A percentile compares a stretch with the other conserved stretches of the same genome.
Evolutionary conservation across 2,888 invertebrate species (phyloP).

Genomic region (Anoplius nigerrimus): DNA sequence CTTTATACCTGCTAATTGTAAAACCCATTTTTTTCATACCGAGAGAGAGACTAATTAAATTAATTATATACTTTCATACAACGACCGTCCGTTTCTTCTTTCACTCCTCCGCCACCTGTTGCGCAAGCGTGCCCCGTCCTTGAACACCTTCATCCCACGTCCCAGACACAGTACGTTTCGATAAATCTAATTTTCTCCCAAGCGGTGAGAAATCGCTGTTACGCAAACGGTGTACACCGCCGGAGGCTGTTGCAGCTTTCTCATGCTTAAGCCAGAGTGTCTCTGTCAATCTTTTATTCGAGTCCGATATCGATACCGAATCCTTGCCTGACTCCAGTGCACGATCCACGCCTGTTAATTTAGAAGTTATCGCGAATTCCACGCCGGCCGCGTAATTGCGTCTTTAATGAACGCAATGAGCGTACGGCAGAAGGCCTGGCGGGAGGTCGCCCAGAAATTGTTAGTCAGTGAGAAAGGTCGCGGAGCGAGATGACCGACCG

Average conservation of each 20-base stretch:
- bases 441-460: too few relatives aligned
- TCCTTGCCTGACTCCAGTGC: too few relatives aligned
- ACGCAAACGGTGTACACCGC: neutral
- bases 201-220: neutral
- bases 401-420: too few relatives aligned
- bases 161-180: too few relatives aligned
- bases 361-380: too few relatives aligned
- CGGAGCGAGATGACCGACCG: conserved; percentile 9
- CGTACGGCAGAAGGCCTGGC: too few relatives aligned
- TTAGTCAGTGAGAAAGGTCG: conserved; percentile 27
- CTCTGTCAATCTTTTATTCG: neutral
- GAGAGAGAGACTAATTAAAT: conserved; percentile 60
- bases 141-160: too few relatives aligned
- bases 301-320: too few relatives aligned
- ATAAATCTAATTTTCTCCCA: neutral
- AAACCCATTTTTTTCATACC: conserved; percentile 48
- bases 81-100: conserved; percentile 1
- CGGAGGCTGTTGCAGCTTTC: neutral
- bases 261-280: neutral
- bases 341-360: too few relatives aligned
- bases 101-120: neutral
- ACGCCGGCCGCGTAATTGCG: too few relatives aligned
- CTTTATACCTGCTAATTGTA: conserved; percentile 44
- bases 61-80: conserved; percentile 67
- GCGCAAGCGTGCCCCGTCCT: neutral